phyloP scores from a whole-genome alignment of 1,140 invertebrate genomes.

The Diprion similis region DNA sequence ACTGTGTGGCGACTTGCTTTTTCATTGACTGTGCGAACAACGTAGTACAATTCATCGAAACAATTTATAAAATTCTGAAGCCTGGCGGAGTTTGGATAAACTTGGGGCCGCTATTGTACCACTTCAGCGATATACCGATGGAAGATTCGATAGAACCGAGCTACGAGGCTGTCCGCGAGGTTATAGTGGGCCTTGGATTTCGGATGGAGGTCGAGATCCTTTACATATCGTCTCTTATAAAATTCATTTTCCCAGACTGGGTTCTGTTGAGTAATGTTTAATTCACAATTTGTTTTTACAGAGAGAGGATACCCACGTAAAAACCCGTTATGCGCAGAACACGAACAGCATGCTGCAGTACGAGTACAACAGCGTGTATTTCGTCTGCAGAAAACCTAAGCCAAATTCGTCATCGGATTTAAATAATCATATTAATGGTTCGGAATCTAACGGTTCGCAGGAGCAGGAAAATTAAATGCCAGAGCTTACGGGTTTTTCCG shows the following conservation, averaged over 20 bases:
- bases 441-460: slow-evolving; percentile 45
- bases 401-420: slow-evolving; percentile 20
- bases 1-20: slow-evolving; percentile 96
- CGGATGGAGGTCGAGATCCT: slow-evolving; percentile 73
- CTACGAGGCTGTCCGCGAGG: slow-evolving; percentile 82
- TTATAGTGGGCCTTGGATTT: slow-evolving; percentile 90
- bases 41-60: slow-evolving; percentile 93
- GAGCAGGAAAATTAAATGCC: slow-evolving; percentile 46
- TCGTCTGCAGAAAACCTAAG: slow-evolving; percentile 81
- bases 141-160: slow-evolving; percentile 95
- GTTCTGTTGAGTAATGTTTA: slow-evolving; percentile 33
- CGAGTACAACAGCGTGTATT: slow-evolving; percentile 89
- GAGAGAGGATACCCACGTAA: slow-evolving; percentile 78
- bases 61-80: slow-evolving; percentile 90
- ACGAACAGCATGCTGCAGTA: slow-evolving; percentile 92
- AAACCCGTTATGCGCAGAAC: slow-evolving; percentile 92
- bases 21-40: slow-evolving; percentile 99
- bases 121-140: slow-evolving; percentile 88
- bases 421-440: slow-evolving; percentile 38
- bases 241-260: slow-evolving; percentile 2
- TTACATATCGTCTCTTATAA: slow-evolving; percentile 8
- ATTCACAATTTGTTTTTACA: slow-evolving; percentile 51
- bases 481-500: no score
- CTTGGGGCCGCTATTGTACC: slow-evolving; percentile 93
- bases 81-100: slow-evolving; percentile 90